Conservation (phyloP, 2,113 vertebrate genomes). For the Apaloderma vittatum region DNA sequence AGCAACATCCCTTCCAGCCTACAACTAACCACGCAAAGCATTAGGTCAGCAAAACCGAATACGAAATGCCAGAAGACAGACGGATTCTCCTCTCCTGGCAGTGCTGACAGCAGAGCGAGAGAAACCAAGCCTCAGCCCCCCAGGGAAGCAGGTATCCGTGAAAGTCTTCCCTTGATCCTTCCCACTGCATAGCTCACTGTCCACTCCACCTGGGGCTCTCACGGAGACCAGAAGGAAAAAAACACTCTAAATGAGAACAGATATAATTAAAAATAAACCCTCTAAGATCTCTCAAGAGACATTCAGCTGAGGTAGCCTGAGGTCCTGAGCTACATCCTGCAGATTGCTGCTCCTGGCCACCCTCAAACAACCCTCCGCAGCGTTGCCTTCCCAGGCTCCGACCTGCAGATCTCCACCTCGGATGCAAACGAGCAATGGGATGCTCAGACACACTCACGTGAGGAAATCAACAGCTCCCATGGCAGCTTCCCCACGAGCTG, state of each 20-base stretch:
- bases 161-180: background rate
- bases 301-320: background rate
- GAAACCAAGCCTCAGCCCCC: background rate
- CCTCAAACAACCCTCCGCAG: background rate
- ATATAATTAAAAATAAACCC: background rate
- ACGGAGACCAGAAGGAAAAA: background rate
- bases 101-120: background rate
- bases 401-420: background rate
- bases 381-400: background rate
- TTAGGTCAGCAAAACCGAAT: background rate
- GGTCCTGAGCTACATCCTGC: background rate
- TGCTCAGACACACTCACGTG: background rate
- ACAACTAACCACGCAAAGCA: background rate
- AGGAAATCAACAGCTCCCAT: background rate
- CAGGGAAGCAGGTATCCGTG: background rate
- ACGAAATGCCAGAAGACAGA: background rate
- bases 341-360: fast-evolving
- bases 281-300: background rate
- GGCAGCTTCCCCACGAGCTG: fast-evolving
- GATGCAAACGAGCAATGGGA: fast-evolving
- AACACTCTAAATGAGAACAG: background rate
- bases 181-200: background rate
- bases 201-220: fast-evolving
- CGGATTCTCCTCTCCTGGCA: background rate
- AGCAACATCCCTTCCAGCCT: background rate